Conservation (phyloP, 2,797 vertebrate genomes). For the Molothrus aeneus region DNA sequence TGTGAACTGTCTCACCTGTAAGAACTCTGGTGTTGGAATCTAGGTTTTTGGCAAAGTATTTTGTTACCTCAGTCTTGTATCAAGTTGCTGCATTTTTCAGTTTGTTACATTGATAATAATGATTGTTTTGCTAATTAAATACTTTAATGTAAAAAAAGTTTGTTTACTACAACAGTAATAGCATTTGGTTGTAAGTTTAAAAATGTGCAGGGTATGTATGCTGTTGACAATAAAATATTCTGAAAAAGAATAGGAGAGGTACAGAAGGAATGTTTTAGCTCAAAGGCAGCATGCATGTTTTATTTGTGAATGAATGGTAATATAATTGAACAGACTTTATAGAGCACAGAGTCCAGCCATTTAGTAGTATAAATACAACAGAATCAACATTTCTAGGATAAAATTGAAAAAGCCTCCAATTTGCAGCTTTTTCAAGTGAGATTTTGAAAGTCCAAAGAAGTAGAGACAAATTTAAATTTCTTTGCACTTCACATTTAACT, state of each 20-base stretch:
- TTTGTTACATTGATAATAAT: constrained; percentile 82
- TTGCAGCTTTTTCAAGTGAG: background rate
- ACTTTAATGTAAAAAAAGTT: constrained; percentile 72
- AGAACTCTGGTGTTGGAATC: constrained; percentile 73
- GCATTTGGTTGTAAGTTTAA: constrained; percentile 67
- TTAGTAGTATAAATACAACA: background rate
- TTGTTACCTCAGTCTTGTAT: constrained; percentile 89
- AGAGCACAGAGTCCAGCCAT: background rate
- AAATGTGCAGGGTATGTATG: constrained; percentile 11
- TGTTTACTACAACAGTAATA: constrained; percentile 70
- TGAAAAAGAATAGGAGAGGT: background rate
- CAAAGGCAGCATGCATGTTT: background rate
- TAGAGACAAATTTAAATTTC: background rate
- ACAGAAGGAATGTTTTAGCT: background rate
- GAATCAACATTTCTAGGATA: background rate
- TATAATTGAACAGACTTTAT: background rate
- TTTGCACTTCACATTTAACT: background rate
- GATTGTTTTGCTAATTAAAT: constrained; percentile 85
- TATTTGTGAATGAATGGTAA: background rate
- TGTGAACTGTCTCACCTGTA: constrained; percentile 69
- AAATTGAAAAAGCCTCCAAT: background rate
- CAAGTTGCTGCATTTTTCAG: constrained; percentile 87
- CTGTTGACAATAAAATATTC: constrained; percentile 48
- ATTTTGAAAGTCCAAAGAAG: background rate
- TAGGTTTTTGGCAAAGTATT: constrained; percentile 84